These are phyloP conservation scores for Cyaniris semiargus DNA, from an alignment of 2,888 invertebrate species.

Conservation along the genomic window DNA sequence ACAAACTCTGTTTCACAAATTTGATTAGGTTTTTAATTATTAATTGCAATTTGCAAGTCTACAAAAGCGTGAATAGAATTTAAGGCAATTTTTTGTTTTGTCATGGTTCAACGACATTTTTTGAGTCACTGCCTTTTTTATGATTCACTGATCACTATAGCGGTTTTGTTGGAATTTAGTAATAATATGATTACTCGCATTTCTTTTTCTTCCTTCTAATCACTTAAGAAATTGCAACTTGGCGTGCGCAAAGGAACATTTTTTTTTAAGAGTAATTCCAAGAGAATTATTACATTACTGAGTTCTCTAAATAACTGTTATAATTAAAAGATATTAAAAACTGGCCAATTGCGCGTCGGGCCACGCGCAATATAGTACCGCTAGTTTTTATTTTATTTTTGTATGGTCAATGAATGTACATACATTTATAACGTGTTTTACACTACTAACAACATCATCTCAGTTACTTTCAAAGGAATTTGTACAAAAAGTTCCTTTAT, in stretches of 20 bases:
- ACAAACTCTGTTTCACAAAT: neutral
- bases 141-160: neutral
- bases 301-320: no score
- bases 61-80: neutral
- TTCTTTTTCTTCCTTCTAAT: neutral
- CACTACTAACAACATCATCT: no score
- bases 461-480: no score
- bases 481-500: no score
- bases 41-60: neutral
- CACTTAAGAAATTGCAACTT: neutral
- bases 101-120: slow-evolving; percentile 10
- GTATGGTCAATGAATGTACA: no score
- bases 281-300: neutral
- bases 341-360: no score
- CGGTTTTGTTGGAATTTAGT: neutral
- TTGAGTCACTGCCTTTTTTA: neutral
- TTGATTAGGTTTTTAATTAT: no score
- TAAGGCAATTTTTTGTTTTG: neutral
- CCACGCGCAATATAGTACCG: no score
- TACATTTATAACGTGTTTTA: no score
- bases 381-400: no score
- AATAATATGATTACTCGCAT: neutral
- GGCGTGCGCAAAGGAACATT: neutral
- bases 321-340: no score
- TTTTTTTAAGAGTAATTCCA: neutral